A percentile compares a stretch with the other conserved stretches of the same genome.
phyloP scores from a whole-genome alignment of 2,797 vertebrate species.

The Paguma larvata region DNA sequence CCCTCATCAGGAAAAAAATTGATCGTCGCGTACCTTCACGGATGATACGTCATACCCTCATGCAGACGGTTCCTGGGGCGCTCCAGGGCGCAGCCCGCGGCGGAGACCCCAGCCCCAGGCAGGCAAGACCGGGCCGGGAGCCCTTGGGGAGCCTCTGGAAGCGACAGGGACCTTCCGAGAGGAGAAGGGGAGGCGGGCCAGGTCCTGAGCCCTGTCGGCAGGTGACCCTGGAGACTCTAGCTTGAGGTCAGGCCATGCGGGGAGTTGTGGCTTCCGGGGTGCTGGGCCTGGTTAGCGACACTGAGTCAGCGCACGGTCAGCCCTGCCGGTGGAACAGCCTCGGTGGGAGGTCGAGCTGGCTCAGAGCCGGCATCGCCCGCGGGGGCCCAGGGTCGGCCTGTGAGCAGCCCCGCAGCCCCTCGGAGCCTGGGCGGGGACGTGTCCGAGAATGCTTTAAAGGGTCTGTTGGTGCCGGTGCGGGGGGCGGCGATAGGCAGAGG shows the following conservation, averaged over 20 bases:
- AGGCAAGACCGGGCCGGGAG: not conserved
- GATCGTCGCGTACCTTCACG: not conserved
- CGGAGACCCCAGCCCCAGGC: not conserved
- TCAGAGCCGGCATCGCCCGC: not conserved
- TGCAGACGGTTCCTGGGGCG: not conserved
- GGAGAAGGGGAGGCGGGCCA: not conserved
- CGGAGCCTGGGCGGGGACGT: not conserved
- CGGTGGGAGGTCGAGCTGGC: not conserved
- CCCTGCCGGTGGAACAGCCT: not conserved
- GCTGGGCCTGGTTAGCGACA: not conserved
- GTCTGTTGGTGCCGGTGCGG: rapidly evolving
- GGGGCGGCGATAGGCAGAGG: not conserved
- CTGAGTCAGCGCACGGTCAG: not conserved
- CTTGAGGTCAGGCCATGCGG: not conserved
- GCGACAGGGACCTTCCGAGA: not conserved
- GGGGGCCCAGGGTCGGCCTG: not conserved
- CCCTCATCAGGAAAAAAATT: not conserved
- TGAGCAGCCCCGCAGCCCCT: not conserved
- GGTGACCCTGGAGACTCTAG: not conserved
- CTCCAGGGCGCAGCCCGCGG: not conserved
- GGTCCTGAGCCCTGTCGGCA: not conserved
- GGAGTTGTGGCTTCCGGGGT: not conserved
- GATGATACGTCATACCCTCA: not conserved
- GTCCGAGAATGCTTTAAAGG: not conserved
- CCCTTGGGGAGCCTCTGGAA: not conserved